phyloP scores from a whole-genome alignment of 2,888 invertebrate genomes.

The Acleris sparsana region DNA sequence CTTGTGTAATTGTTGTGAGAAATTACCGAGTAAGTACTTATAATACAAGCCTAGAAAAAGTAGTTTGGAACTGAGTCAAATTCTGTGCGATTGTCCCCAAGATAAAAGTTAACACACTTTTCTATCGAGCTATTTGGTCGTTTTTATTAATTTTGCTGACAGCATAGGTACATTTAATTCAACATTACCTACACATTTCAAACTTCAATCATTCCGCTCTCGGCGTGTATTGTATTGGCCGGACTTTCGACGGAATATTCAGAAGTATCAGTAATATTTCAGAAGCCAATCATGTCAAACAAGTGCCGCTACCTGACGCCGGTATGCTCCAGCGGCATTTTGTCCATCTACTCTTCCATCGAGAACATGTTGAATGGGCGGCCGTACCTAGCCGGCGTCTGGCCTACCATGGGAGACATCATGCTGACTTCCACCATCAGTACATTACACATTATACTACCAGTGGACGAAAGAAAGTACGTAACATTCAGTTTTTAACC shows the following conservation, averaged over 20 bases:
- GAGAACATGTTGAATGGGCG: constrained; percentile 55
- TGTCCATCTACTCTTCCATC: constrained; percentile 57
- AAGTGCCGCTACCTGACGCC: constrained; percentile 61
- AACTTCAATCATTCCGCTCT: too few species aligned
- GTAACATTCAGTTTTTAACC: background rate
- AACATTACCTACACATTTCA: too few species aligned
- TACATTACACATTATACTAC: constrained; percentile 61
- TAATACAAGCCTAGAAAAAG: too few species aligned
- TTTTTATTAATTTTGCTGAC: too few species aligned
- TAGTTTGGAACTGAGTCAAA: too few species aligned
- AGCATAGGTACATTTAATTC: too few species aligned
- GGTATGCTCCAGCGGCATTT: constrained; percentile 56
- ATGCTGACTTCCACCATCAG: constrained; percentile 60
- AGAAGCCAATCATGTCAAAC: constrained; percentile 68
- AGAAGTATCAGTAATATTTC: constrained; percentile 17
- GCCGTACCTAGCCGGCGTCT: constrained; percentile 56
- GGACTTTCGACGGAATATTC: too few species aligned
- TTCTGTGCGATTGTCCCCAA: too few species aligned
- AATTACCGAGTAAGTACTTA: too few species aligned
- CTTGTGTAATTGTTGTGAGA: background rate
- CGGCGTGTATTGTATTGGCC: too few species aligned
- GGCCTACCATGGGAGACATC: constrained; percentile 60
- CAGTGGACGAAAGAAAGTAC: constrained; percentile 57
- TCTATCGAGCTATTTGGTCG: too few species aligned
- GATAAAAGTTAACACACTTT: too few species aligned